These are phyloP conservation scores for Percopsis omiscomaycus DNA, from an alignment of 2,797 vertebrate species.

Conservation along the genomic window DNA sequence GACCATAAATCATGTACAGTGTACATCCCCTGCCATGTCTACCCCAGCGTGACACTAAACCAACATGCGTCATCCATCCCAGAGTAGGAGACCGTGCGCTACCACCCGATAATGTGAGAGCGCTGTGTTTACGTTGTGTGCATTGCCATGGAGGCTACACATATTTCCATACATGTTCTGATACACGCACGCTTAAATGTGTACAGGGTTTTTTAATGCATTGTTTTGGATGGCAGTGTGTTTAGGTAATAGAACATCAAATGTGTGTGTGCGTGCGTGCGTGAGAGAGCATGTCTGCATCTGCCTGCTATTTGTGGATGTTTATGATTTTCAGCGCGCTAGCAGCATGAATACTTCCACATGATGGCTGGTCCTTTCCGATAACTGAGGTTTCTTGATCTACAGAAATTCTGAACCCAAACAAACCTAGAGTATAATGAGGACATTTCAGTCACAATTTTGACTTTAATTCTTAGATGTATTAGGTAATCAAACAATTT, in stretches of 20 bases:
- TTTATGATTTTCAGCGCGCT: constrained; percentile 74
- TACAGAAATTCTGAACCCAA: constrained; percentile 43
- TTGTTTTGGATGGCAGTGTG: constrained; percentile 42
- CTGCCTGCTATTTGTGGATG: constrained; percentile 78
- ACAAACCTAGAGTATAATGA: constrained; percentile 38
- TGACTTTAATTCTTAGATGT: constrained; percentile 25
- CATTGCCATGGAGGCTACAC: constrained; percentile 51
- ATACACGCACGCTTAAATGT: constrained; percentile 58
- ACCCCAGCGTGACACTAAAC: constrained; percentile 29
- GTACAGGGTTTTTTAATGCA: constrained; percentile 42
- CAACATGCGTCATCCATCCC: constrained; percentile 47
- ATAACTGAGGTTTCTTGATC: constrained; percentile 51
- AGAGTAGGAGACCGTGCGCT: background rate
- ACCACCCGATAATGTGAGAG: constrained; percentile 63
- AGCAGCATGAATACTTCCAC: constrained; percentile 75
- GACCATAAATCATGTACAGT: constrained; percentile 48
- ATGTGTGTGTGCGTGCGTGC: constrained; percentile 13
- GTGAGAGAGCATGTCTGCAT: constrained; percentile 62
- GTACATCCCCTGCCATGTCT: constrained; percentile 25
- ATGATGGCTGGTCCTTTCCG: constrained; percentile 61
- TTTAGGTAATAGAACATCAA: background rate
- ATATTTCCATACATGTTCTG: constrained; percentile 57
- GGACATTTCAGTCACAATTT: constrained; percentile 30
- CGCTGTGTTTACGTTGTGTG: constrained; percentile 61
- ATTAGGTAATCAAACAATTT: constrained; percentile 14